Percentiles rank a stretch among this genome's conserved stretches.
These are phyloP conservation scores for Boloria selene DNA, from an alignment of 2,888 invertebrate genomes.

Conservation along the genomic window DNA sequence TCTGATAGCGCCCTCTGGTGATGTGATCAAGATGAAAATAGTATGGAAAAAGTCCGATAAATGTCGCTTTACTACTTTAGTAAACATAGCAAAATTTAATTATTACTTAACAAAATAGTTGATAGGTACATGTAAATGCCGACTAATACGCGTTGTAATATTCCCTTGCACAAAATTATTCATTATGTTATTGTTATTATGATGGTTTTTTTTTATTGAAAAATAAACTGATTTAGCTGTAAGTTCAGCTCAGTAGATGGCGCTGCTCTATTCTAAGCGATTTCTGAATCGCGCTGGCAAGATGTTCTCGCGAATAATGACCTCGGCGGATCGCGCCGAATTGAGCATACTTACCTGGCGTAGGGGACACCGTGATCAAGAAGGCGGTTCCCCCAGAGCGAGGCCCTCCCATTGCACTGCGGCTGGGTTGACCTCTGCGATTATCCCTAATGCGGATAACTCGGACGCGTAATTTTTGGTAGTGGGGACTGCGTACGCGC, in stretches of 20 bases:
- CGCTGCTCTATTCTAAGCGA: slow-evolving; percentile 9
- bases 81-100: too few relatives aligned
- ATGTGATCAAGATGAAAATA: too few relatives aligned
- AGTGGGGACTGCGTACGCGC: slow-evolving; percentile 62
- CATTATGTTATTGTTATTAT: too few relatives aligned
- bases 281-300: slow-evolving; percentile 44
- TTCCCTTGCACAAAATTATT: too few relatives aligned
- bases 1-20: too few relatives aligned
- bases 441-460: slow-evolving; percentile 59
- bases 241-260: slow-evolving; percentile 37
- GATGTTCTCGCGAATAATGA: slow-evolving; percentile 40
- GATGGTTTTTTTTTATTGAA: neutral
- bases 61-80: too few relatives aligned
- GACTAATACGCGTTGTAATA: too few relatives aligned
- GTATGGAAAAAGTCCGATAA: too few relatives aligned
- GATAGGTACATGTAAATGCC: too few relatives aligned
- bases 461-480: slow-evolving; percentile 60
- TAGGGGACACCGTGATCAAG: slow-evolving; percentile 59
- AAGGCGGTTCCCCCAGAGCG: slow-evolving; percentile 61
- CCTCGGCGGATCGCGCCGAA: rapidly evolving
- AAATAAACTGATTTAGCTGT: neutral
- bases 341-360: slow-evolving; percentile 57
- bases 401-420: slow-evolving; percentile 58
- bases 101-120: too few relatives aligned
- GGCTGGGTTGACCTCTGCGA: slow-evolving; percentile 58